Percentiles rank a stretch among this genome's conserved stretches.
Evolutionary conservation across 2,888 invertebrate genomes (phyloP).

Genomic region (Diogma glabrata): DNA sequence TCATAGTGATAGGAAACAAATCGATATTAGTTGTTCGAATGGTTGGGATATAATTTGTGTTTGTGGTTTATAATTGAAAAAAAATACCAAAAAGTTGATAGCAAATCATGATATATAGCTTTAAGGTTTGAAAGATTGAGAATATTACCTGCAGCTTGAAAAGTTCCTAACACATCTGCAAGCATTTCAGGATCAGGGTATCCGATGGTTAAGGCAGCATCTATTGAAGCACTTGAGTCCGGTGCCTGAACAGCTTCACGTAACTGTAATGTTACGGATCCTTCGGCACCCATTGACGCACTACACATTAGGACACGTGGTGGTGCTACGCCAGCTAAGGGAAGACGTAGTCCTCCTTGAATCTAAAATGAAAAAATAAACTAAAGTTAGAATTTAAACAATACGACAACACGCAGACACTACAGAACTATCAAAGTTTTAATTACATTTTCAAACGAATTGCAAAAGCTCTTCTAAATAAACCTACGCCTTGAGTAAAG

Average conservation of each 20-base stretch:
- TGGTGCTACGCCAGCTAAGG: conserved; percentile 31
- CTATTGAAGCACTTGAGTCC: conserved; percentile 30
- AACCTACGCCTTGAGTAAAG: too few species aligned
- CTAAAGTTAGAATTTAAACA: too few species aligned
- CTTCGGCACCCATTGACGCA: conserved; percentile 37
- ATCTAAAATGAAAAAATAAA: too few species aligned
- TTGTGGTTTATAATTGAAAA: conserved; percentile 14
- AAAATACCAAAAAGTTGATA: conserved; percentile 16
- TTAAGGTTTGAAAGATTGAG: not conserved
- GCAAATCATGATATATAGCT: not conserved
- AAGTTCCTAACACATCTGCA: conserved; percentile 57
- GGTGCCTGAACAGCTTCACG: conserved; percentile 32
- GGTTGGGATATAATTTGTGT: conserved; percentile 23
- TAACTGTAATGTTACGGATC: conserved; percentile 36
- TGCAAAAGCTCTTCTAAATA: too few species aligned
- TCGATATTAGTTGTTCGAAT: too few species aligned
- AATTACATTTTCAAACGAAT: too few species aligned
- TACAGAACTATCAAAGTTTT: too few species aligned
- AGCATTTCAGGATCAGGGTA: conserved; percentile 66
- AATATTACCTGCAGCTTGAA: conserved; percentile 40
- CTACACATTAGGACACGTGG: conserved; percentile 32
- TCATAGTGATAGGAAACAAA: too few species aligned
- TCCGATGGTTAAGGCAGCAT: conserved; percentile 56
- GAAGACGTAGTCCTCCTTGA: conserved; percentile 35
- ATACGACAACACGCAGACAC: too few species aligned